These are phyloP conservation scores for Meloidogyne exigua DNA, from an alignment of 1,140 invertebrate species.

Conservation along the genomic window DNA sequence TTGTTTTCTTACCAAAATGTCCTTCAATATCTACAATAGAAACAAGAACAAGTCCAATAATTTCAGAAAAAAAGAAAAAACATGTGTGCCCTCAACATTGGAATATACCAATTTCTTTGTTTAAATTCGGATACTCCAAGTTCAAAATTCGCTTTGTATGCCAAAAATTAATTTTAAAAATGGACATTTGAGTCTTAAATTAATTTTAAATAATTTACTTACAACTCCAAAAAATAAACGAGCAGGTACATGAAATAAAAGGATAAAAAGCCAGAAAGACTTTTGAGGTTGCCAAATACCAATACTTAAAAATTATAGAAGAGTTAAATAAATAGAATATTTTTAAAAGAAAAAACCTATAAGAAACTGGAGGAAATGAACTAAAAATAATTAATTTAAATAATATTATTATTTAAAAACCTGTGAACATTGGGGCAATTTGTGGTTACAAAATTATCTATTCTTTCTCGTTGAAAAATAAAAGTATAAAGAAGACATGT, in stretches of 20 bases:
- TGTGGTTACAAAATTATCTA: conserved; percentile 55
- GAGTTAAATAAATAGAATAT: not conserved
- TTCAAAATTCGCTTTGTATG: conserved; percentile 54
- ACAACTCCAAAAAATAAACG: conserved; percentile 46
- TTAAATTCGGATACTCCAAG: conserved; percentile 47
- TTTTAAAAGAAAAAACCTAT: conserved; percentile 25
- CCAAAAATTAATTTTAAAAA: conserved; percentile 33
- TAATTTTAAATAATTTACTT: not conserved
- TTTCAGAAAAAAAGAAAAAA: conserved; percentile 50
- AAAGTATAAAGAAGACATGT: conserved; percentile 57
- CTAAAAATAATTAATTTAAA: conserved; percentile 37
- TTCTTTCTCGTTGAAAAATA: conserved; percentile 54
- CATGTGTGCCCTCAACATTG: conserved; percentile 48
- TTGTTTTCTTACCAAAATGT: conserved; percentile 43
- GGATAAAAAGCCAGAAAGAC: conserved; percentile 56
- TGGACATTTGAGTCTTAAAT: not conserved
- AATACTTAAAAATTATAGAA: conserved; percentile 29
- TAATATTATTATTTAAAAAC: conserved; percentile 28
- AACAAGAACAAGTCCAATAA: conserved; percentile 49
- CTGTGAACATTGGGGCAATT: conserved; percentile 56
- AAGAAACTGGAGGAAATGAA: conserved; percentile 55
- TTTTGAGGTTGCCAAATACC: conserved; percentile 62
- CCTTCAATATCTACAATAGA: conserved; percentile 58
- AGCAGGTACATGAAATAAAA: conserved; percentile 57
- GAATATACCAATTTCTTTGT: conserved; percentile 45